Conservation (phyloP, 2,797 vertebrate species). For the Melanotaenia pygmaea region DNA sequence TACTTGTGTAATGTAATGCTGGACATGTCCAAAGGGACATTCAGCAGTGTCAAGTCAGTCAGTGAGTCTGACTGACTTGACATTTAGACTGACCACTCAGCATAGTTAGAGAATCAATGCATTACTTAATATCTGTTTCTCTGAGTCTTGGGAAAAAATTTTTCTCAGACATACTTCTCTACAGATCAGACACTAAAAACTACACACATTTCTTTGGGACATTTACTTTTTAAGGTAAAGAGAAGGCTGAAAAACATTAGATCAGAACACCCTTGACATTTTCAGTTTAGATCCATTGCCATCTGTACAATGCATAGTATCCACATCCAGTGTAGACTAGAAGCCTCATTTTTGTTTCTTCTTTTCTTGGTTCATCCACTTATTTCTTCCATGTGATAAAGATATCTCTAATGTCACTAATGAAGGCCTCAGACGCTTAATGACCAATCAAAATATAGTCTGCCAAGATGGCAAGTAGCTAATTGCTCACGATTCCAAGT, state of each 20-base stretch:
- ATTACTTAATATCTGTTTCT: background rate
- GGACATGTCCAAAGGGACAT: no score
- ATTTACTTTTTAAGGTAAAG: slow-evolving; percentile 20
- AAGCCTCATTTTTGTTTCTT: slow-evolving; percentile 27
- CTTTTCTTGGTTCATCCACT: slow-evolving; percentile 42
- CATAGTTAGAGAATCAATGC: no score
- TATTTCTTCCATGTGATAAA: slow-evolving; percentile 61
- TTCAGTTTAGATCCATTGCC: slow-evolving; percentile 32
- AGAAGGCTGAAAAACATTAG: slow-evolving; percentile 40
- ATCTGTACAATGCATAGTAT: slow-evolving; percentile 17
- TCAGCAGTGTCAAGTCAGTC: no score
- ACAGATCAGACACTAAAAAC: slow-evolving; percentile 22
- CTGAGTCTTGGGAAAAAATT: background rate
- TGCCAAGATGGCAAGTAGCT: slow-evolving; percentile 53
- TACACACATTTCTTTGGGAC: slow-evolving; percentile 50
- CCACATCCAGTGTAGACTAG: slow-evolving; percentile 4
- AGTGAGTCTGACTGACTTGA: no score
- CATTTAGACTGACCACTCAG: no score
- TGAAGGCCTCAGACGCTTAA: slow-evolving; percentile 64
- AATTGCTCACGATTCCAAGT: slow-evolving; percentile 55
- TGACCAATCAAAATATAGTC: slow-evolving; percentile 69
- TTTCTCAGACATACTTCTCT: slow-evolving; percentile 2
- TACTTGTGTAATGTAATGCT: no score
- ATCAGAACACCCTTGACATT: slow-evolving; percentile 36
- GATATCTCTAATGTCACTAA: slow-evolving; percentile 43